A percentile compares a stretch with the other conserved stretches of the same genome.
Conservation (phyloP, 2,888 invertebrate genomes). For the Leptura quadrifasciata region DNA sequence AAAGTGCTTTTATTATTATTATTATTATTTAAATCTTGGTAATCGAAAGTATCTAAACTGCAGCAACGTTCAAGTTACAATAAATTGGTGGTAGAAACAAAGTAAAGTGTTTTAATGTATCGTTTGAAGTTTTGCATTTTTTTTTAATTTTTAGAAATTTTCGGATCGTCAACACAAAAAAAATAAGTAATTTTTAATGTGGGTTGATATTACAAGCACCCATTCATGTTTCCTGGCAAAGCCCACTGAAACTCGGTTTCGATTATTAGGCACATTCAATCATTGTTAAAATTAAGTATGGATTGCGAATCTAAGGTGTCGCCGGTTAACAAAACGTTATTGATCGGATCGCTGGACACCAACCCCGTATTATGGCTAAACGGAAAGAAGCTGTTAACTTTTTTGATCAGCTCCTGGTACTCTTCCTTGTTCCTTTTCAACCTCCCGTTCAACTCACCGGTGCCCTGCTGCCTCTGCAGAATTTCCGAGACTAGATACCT, state of each 20-base stretch:
- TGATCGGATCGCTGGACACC: slow-evolving; percentile 73
- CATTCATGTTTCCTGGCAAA: background rate
- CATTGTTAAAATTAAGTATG: slow-evolving; percentile 80
- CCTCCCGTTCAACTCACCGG: slow-evolving; percentile 60
- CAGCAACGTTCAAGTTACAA: no score
- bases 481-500: slow-evolving; percentile 74
- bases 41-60: no score
- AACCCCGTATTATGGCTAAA: slow-evolving; percentile 72
- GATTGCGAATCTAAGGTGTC: slow-evolving; percentile 83
- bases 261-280: slow-evolving; percentile 74
- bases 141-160: no score
- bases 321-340: slow-evolving; percentile 79
- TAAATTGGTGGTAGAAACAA: no score
- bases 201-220: slow-evolving; percentile 48
- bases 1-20: no score
- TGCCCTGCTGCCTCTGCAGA: slow-evolving; percentile 70
- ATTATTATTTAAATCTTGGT: no score
- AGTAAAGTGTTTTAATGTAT: no score
- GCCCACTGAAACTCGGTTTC: background rate
- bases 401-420: slow-evolving; percentile 67
- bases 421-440: slow-evolving; percentile 67
- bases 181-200: no score
- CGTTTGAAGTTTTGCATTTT: no score
- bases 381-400: slow-evolving; percentile 74
- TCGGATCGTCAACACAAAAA: no score